Conservation (phyloP, 2,888 invertebrate species). For the Augochlorella aurata region DNA sequence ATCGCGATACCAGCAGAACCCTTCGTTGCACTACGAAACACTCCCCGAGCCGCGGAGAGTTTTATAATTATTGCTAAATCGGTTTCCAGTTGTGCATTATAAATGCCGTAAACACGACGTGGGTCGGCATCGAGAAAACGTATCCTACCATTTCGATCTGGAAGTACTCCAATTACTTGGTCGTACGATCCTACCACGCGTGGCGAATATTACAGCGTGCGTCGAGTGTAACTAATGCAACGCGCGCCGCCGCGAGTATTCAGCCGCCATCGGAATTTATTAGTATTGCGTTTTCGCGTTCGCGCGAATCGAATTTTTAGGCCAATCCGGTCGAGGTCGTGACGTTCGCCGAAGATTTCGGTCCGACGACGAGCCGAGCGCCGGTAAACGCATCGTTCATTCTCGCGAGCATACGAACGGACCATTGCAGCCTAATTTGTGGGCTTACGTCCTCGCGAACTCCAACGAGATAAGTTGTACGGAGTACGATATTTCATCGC, state of each 20-base stretch:
- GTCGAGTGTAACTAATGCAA: constrained; percentile 9
- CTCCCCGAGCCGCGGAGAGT: neutral
- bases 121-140: neutral
- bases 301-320: neutral
- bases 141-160: neutral
- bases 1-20: neutral
- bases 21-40: neutral
- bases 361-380: neutral
- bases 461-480: neutral
- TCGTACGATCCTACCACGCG: constrained; percentile 10
- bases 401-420: neutral
- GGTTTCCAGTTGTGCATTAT: neutral
- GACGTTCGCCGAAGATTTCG: neutral
- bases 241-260: neutral
- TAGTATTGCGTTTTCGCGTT: neutral
- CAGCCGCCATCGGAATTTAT: neutral
- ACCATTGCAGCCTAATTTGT: constrained; percentile 23
- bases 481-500: neutral
- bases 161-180: constrained; percentile 7
- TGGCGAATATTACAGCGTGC: neutral
- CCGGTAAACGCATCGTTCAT: neutral
- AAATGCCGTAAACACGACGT: neutral
- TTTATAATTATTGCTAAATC: neutral
- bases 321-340: neutral
- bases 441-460: neutral